Base-by-base conservation (phyloP, 2,797 vertebrate species). In the Catostomus latipinnis region DNA sequence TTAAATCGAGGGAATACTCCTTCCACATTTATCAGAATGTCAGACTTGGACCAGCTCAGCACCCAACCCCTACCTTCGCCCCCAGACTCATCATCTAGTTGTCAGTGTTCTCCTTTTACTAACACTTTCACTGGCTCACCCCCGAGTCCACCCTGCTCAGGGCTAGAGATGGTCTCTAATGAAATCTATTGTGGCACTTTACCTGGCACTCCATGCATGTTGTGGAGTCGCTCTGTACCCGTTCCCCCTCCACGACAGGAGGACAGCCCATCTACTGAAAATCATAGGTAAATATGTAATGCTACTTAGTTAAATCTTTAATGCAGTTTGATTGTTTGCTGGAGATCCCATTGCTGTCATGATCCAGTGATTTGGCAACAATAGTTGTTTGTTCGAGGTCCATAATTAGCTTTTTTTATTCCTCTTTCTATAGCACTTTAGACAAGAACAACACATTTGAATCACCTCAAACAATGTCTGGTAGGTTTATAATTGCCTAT, bases 101-200 rank as follows among this genome's bases (percentile, higher is more conserved):
- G 73, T 8, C 89, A 91, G 69, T 87, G 84, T 63, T 86, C 75
- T 86, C 88, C 83, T 78, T 87, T 86, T 14, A 85, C 85, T 46
- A 87, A 87, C 50, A 53, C 66, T 43, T 78, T 34, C 34, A 34
- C 84, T 11, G 83, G 70, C 16, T 86, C 89, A 0, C 76, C 86
- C 0, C 84, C 86, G 8, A 73, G 78, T 60, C 84, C 86, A 34
- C 84, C 88, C 9, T 87, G 76, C 12, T 86, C 82, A 60, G 87
- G 87, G 6, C 54, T 97, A 83, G 93, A 96, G 88, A 97, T 97
- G 96, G 93, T 96, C 80, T 94, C 96, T 57, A 98, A 97, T 61
- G 88, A 95, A 82, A 95, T 97, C 88, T 98, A 98, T 83, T 96
- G 96, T 54, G 96, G 96, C 78, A 90, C 95, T n/a, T 86, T 89